These are phyloP conservation scores for Alcedo atthis DNA, from an alignment of 2,797 vertebrate genomes.

Conservation along the genomic window DNA sequence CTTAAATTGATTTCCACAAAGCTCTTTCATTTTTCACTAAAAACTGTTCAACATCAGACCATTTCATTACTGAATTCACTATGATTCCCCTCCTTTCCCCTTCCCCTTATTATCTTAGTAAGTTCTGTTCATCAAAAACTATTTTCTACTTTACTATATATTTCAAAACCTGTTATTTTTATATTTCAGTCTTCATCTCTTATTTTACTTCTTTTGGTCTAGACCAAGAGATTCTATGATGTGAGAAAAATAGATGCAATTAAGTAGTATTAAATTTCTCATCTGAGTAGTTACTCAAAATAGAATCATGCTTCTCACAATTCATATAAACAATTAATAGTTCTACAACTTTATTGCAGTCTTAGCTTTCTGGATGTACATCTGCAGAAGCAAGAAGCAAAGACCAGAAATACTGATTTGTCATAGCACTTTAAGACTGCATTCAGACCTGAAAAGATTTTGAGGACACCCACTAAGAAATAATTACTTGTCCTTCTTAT, in stretches of 20 bases:
- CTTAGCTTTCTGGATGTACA: neutral
- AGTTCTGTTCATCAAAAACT: neutral
- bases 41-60: neutral
- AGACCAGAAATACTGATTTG: neutral
- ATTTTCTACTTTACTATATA: neutral
- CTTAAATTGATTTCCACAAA: slow-evolving; percentile 44
- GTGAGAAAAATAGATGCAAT: neutral
- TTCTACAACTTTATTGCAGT: neutral
- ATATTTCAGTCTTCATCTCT: neutral
- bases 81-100: neutral
- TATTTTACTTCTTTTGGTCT: neutral
- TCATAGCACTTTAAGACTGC: neutral
- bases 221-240: neutral
- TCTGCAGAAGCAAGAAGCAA: neutral
- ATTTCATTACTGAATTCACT: neutral
- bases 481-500: neutral
- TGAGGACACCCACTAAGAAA: neutral
- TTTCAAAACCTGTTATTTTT: neutral
- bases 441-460: neutral
- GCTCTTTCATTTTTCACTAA: slow-evolving; percentile 43
- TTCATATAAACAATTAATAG: neutral
- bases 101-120: neutral
- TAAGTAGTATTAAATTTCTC: neutral
- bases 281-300: neutral
- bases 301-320: neutral